Percentiles rank a stretch among this genome's conserved stretches.
phyloP scores from a whole-genome alignment of 2,113 vertebrate genomes.

The Heterochromis multidens region DNA sequence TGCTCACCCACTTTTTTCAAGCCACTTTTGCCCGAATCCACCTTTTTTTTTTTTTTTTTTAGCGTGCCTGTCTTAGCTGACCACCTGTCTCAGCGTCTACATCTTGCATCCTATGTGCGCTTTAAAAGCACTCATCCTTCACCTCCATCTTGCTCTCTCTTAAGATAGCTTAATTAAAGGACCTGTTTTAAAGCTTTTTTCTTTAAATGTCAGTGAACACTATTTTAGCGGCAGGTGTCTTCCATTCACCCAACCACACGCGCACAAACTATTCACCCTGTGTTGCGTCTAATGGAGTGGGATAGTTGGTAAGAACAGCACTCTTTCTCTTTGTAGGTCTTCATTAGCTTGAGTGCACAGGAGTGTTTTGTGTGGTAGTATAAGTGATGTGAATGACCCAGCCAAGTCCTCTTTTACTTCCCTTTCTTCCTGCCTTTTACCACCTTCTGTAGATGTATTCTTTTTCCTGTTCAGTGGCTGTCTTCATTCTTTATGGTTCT shows the following conservation, averaged over 20 bases:
- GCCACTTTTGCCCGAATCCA: not conserved
- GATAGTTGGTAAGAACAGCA: not conserved
- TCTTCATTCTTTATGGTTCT: slow-evolving; percentile 13
- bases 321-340: slow-evolving; percentile 4
- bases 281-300: slow-evolving; percentile 20
- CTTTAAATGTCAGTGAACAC: slow-evolving; percentile 52
- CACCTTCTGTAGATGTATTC: slow-evolving; percentile 2
- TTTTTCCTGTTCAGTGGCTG: slow-evolving; percentile 18
- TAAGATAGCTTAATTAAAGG: slow-evolving; percentile 31
- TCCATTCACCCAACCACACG: not conserved
- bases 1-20: not conserved
- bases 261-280: slow-evolving; percentile 21
- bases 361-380: slow-evolving; percentile 39
- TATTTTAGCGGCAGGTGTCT: slow-evolving; percentile 26
- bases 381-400: slow-evolving; percentile 34
- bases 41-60: not conserved
- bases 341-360: slow-evolving; percentile 53
- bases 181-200: slow-evolving; percentile 28
- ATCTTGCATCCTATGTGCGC: not conserved
- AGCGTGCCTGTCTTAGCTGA: not conserved
- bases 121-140: slow-evolving; percentile 38
- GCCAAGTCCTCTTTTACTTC: not conserved
- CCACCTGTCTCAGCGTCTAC: slow-evolving; percentile 15
- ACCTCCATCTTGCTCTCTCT: not conserved
- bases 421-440: not conserved